Percentiles rank a stretch among this genome's conserved stretches.
Conservation (phyloP, 2,113 vertebrate species). For the Podiceps cristatus region DNA sequence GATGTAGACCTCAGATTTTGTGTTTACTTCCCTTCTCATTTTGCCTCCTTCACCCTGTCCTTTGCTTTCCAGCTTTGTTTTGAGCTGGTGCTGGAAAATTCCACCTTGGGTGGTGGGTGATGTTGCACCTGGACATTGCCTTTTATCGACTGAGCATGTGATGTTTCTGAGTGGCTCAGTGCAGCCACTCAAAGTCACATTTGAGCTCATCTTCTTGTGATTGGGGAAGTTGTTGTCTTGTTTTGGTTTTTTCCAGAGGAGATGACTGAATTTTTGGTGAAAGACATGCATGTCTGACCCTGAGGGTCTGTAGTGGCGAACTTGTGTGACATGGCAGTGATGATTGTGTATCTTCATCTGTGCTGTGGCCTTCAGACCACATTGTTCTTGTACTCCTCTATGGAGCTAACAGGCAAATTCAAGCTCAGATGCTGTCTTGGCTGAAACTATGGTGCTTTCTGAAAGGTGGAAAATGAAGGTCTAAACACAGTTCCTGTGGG, state of each 20-base stretch:
- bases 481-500: background rate
- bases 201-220: background rate
- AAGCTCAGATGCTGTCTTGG: background rate
- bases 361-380: background rate
- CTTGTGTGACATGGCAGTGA: background rate
- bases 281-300: background rate
- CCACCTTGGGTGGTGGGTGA: background rate
- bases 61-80: background rate
- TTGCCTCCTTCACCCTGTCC: background rate
- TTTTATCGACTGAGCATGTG: accelerated
- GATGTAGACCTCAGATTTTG: background rate
- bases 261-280: background rate
- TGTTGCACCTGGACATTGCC: background rate
- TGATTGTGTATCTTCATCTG: background rate
- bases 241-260: background rate
- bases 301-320: background rate
- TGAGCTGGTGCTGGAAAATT: background rate
- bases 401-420: background rate
- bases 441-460: background rate
- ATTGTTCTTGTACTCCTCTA: background rate
- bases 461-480: background rate
- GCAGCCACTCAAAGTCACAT: background rate
- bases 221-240: background rate
- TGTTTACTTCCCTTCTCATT: background rate
- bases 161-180: background rate